Base-by-base conservation (phyloP, 2,888 invertebrate species). In the Bedellia somnulentella region DNA sequence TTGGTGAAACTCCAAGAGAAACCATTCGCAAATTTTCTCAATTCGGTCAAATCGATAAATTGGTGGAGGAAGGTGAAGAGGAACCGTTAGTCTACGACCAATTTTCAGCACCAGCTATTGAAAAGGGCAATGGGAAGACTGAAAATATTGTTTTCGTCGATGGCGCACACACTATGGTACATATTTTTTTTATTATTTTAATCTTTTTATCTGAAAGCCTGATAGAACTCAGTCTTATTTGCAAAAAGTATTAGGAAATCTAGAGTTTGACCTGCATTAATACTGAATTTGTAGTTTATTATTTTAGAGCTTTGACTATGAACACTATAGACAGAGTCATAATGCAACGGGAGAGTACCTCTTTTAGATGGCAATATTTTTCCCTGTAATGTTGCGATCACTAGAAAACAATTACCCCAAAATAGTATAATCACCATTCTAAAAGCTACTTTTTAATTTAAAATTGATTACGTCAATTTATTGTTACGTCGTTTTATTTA, bases 111-210 rank as follows among this genome's bases (percentile, higher is more conserved):
- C 86, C 90, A 22, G 83, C 91, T 2, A 79, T 92, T 14, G 59
- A 71, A 1, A 52, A 66, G 15, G 91, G 91, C 1, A 81, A 79
- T 18, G 92, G 92, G 1, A 75, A 80, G 34, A 85, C 87, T 1
- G 85, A 86, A 49, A 83, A 87, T n/a, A 82, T 88, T 59, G 85
- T 92, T 54, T 89, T 94, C 58, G 86, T 92, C 34, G 92, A 93
- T 62, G 90, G 89, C 38, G 86, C 84, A 56, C 93, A 93, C 71
- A 89, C 89, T 37, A 71, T 83, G 79, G 88, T 83, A 46, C 62
- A 58, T 29, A 4, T 15, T n/a, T 5, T 11, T 10, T 14, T 24
- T 24, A n/a, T n/a, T n/a, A n/a, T n/a, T n/a, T n/a, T n/a, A n/a
- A n/a, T n/a, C n/a, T n/a, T 9, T 23, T 21, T n/a, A 21, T 21